Base-by-base conservation (phyloP, 1,140 invertebrate species). In the Musca vetustissima region DNA sequence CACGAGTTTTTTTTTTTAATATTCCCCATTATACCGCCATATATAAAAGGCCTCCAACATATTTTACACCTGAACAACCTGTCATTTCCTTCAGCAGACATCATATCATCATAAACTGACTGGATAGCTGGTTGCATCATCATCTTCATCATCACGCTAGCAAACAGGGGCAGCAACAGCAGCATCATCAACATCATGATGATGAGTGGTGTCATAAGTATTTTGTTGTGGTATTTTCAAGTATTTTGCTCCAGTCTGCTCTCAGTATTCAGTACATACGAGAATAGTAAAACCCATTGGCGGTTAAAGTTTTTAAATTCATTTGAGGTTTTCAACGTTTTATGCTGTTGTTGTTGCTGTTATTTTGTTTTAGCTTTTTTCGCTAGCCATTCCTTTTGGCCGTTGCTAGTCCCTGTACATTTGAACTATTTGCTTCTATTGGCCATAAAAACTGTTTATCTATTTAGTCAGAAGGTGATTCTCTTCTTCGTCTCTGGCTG, bases 201-300 rank as follows among this genome's bases (percentile, higher is more conserved):
- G 11, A 43, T 43, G 36, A 43, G 36, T 43, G 36, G 36, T 61
- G 57, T 61, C 57, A 43, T 61, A 61, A 61, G 32, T 61, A 61
- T 61, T 61, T 61, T 61, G 57, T 43, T 61, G 32, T 61, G 57
- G 57, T 61, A 61, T 61, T 61, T 36, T 61, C 7, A 36, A 61
- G 57, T 61, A 36, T 19, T 19, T 57, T 57, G 22, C n/a, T 52
- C 21, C 36, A 43, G 36, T 9, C 36, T 43, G 36, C 36, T 43
- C 36, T 43, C 6, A 13, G 36, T 9, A 13, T 11, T 9, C 36
- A 43, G 2, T 13, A 8, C 28, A 28, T 28, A 28, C 28, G 36
- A 43, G 36, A 43, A 43, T 43, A 43, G 6, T 13, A 43, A 4
- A 3, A 8, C 11, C 36, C 36, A 43, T 43, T 43, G 36, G 36